A percentile compares a stretch with the other conserved stretches of the same genome.
Evolutionary conservation across 2,888 invertebrate species (phyloP).

Genomic region (Frankliniella intonsa): DNA sequence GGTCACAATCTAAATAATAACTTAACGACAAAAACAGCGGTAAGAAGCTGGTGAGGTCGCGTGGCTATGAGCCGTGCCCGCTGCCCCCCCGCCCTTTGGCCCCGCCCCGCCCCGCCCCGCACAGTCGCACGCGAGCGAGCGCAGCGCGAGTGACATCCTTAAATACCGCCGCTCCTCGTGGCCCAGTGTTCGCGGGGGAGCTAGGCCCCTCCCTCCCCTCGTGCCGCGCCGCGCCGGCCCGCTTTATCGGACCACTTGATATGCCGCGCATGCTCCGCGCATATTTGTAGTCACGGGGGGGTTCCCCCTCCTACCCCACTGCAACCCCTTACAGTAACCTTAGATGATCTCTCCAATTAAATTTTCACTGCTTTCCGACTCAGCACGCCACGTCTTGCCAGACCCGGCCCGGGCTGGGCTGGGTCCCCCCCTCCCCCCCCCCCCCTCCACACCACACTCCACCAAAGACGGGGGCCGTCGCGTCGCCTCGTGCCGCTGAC

Average conservation of each 20-base stretch:
- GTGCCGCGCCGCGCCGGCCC: neutral
- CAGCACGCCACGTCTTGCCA: neutral
- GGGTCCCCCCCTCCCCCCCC: neutral
- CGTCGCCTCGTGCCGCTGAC: too few species aligned
- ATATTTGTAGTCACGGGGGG: neutral
- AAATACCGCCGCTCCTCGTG: too few species aligned
- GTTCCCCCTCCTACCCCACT: neutral
- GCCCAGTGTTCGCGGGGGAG: too few species aligned
- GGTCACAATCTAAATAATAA: too few species aligned
- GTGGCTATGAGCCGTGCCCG: neutral
- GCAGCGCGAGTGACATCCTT: too few species aligned
- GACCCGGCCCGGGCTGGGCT: neutral
- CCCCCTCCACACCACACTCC: too few species aligned
- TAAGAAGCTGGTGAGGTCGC: too few species aligned
- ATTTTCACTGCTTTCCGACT: conserved; percentile 9
- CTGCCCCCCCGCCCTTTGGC: neutral
- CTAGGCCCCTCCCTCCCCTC: too few species aligned
- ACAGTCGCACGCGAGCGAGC: neutral
- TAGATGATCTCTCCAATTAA: conserved; percentile 25
- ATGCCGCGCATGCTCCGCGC: neutral
- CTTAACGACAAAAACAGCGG: too few species aligned
- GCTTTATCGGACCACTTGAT: neutral
- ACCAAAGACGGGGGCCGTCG: neutral
- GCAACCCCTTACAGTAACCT: neutral
- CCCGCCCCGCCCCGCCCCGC: neutral